These are phyloP conservation scores for Fringilla coelebs DNA, from an alignment of 2,797 vertebrate species.

Conservation along the genomic window DNA sequence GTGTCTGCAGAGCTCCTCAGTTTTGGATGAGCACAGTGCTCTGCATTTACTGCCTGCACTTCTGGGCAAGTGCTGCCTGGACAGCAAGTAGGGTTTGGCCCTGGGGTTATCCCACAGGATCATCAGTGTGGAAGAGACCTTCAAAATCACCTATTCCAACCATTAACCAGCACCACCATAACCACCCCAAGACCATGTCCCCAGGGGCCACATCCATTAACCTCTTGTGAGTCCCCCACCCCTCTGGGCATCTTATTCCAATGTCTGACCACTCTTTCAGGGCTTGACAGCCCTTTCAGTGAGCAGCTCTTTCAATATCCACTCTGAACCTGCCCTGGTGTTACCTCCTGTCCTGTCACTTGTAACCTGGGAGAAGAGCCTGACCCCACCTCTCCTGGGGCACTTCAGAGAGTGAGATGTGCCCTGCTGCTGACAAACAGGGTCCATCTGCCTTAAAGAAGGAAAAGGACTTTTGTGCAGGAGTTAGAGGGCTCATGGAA, in stretches of 20 bases:
- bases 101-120: background rate
- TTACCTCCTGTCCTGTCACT: background rate
- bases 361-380: background rate
- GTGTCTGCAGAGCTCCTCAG: background rate
- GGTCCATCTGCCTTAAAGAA: background rate
- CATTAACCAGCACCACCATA: background rate
- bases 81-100: background rate
- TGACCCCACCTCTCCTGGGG: accelerated
- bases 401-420: background rate
- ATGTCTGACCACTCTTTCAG: background rate
- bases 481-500: background rate
- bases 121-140: background rate
- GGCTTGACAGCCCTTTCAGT: background rate
- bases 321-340: background rate
- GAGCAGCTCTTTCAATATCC: background rate
- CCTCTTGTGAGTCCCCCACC: background rate
- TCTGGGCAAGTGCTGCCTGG: background rate
- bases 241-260: background rate
- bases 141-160: background rate
- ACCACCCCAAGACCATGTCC: background rate
- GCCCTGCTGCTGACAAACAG: background rate
- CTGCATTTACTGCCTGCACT: background rate
- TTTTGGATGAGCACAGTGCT: background rate
- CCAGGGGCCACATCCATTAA: background rate
- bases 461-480: background rate